Percentiles rank a stretch among this genome's conserved stretches.
Conservation (phyloP, 2,113 vertebrate genomes). For the Polypterus bichir region DNA sequence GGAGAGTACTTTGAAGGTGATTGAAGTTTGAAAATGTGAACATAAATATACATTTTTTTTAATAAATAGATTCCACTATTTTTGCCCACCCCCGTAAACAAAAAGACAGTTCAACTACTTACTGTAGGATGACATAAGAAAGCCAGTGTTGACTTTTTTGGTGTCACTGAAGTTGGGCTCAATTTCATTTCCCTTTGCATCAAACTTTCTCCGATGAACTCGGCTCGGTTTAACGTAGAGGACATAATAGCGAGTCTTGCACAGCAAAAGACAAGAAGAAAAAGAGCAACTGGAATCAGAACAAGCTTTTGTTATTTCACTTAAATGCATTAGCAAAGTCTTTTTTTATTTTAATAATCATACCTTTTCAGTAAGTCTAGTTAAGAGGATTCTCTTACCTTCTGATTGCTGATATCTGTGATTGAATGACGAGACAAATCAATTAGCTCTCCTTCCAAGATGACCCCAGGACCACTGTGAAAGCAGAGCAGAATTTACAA, state of each 20-base stretch:
- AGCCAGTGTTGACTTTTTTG: constrained; percentile 72
- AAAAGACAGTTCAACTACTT: constrained; percentile 33
- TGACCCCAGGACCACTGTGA: constrained; percentile 52
- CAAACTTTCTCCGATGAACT: constrained; percentile 61
- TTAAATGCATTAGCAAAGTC: not conserved
- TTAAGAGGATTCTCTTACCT: constrained; percentile 38
- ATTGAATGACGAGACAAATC: constrained; percentile 65
- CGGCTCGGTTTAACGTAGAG: constrained; percentile 55
- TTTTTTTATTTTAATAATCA: not conserved
- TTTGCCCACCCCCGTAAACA: no score
- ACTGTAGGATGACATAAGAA: constrained; percentile 80
- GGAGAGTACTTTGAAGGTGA: no score
- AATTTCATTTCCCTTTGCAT: constrained; percentile 58
- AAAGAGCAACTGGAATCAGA: not conserved
- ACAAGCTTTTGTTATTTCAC: not conserved
- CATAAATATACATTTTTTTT: no score
- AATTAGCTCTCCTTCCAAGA: constrained; percentile 60
- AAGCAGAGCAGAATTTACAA: not conserved
- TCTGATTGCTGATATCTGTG: constrained; percentile 44
- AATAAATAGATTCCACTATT: no score
- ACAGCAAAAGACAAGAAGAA: not conserved
- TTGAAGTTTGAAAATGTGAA: no score
- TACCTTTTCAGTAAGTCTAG: not conserved
- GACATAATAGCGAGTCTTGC: constrained; percentile 60
- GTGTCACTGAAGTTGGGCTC: constrained; percentile 74